Evolutionary conservation across 1,140 invertebrate genomes (phyloP), one percentile per base, ranked within the genome.

Genomic region (Lineus longissimus): DNA sequence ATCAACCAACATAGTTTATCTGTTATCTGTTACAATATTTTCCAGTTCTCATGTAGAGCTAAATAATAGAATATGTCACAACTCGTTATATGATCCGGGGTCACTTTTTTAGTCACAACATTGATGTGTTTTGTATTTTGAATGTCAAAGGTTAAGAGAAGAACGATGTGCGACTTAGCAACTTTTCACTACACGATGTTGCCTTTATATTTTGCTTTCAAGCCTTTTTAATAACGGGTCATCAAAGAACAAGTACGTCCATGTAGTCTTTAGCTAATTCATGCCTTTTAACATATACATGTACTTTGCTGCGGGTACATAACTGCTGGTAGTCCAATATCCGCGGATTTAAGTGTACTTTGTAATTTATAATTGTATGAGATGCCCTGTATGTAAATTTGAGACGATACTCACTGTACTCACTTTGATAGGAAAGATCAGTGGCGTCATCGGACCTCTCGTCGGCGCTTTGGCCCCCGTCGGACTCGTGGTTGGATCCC

Each of bases 391-490:
- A 15, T 13, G 17, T 36, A 36, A 7, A 15, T 7, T 7, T 36
- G 33, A 15, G 4, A 36, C 4, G 33, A 36, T 36, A 36, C 36
- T 45, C 2, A 60, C 2, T 25, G 13, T 23, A 65, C 63, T 61
- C 51, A 65, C 63, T 61, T 43, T 62, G 58, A 55, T 65, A 65
- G 17, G 68, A 67, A 23, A 69, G 67, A 43, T 73, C 71, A 29
- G 69, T 64, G 22, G 72, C 68, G 60, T 77, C 73, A 55, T 78
- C 74, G 11, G 72, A 73, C 51, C 73, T 68, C 23, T 79, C 75
- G 55, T 79, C 77, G 17, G 72, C 73, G 22, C 75, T 76, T 6
- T 73, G 69, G n/a, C 73, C 75, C 59, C 74, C 75, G 60, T 79
- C 78, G 27, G 67, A 66, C 56, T 81, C 79, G n/a, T 27, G n/a